phyloP scores from a whole-genome alignment of 1,140 invertebrate species.

The Linepithema humile region DNA sequence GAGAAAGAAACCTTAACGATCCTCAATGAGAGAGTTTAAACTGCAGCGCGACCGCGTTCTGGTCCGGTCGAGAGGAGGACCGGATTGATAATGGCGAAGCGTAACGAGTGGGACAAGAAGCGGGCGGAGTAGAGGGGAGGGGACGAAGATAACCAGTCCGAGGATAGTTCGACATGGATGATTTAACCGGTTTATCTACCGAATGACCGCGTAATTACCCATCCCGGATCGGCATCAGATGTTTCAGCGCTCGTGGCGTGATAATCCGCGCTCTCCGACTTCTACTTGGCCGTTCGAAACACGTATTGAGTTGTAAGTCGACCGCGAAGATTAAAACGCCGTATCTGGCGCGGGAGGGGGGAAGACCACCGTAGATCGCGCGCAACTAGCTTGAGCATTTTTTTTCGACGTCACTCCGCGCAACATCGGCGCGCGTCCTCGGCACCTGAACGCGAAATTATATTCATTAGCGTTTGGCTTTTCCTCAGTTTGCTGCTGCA shows the following conservation, averaged over 20 bases:
- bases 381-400: slow-evolving; percentile 4
- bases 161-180: slow-evolving; percentile 38
- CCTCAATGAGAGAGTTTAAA: slow-evolving; percentile 40
- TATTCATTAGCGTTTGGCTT: slow-evolving; percentile 32
- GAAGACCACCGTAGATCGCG: background rate
- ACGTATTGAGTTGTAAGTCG: slow-evolving; percentile 13
- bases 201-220: slow-evolving; percentile 32
- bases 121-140: too few species aligned
- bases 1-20: slow-evolving; percentile 1
- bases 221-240: background rate
- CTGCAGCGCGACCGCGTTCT: slow-evolving; percentile 20
- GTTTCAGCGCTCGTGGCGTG: slow-evolving; percentile 21
- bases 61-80: slow-evolving; percentile 12
- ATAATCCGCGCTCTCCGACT: background rate
- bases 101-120: slow-evolving; percentile 7
- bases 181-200: slow-evolving; percentile 42
- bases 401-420: background rate
- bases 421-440: background rate
- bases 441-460: background rate
- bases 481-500: background rate
- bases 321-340: background rate
- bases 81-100: slow-evolving; percentile 34
- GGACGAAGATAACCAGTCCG: slow-evolving; percentile 25
- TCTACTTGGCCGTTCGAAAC: background rate
- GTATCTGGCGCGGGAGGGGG: background rate